Base-by-base conservation (phyloP, 2,797 vertebrate genomes). In the Pangasius macronema region DNA sequence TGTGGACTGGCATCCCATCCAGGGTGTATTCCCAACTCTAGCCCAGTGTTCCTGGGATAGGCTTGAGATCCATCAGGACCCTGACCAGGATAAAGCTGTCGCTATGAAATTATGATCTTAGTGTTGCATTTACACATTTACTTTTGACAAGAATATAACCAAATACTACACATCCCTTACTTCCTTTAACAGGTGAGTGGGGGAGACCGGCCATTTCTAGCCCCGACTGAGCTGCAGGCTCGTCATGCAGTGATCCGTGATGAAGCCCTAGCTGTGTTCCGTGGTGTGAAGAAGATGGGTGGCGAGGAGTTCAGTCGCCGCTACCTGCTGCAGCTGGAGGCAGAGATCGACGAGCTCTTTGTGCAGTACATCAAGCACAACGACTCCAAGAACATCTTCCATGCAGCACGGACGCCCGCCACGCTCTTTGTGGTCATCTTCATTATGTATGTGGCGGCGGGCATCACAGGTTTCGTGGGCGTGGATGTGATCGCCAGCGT, bases 361-460 rank as follows among this genome's bases (percentile, higher is more conserved):
- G 95, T 99, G 91, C 98, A 99, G 94, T 99, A 99, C 92, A 98
- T 99, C 95, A 99, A 99, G 92, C 99, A 99, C 97, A 99, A 99
- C 82, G 99, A 99, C 94, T 99, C 98, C 96, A 99, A 99, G 96
- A 99, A 99, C 95, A 99, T 99, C 96, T 99, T 99, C 96, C 99
- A 99, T 0, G 98, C 99, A 0, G 98, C 99, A 46, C 97, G 98
- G 89, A 99, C 99, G 49, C 98, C 98, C 0, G 98, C 99, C 94
- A 99, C 99, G 0, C 97, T 99, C 87, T 99, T 99, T 11, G 99
- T 99, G 91, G 98, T 99, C 95, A 99, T 99, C 95, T 99, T 99
- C 90, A 96, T 99, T 94, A 98, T 98, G 81, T 99, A 99, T 0
- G 98, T 99, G 87, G 95, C 97, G 0, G 98, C 99, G 13, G 99